Percentiles rank a stretch among this genome's conserved stretches.
Conservation (phyloP, 2,113 vertebrate genomes). For the Menura novaehollandiae region DNA sequence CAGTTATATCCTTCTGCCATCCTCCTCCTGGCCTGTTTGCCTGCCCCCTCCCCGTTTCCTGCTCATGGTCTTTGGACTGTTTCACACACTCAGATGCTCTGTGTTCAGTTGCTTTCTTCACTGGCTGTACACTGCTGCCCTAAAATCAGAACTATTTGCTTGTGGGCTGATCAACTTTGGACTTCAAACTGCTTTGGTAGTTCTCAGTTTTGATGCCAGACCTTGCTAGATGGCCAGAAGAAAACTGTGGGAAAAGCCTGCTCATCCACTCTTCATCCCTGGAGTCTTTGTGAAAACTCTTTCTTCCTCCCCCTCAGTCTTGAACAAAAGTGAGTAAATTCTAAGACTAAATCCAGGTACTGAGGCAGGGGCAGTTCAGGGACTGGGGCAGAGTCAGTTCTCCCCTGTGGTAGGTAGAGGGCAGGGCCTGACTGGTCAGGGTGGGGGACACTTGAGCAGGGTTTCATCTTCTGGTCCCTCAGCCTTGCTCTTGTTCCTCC, state of each 20-base stretch:
- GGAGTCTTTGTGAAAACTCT: neutral
- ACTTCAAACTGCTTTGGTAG: neutral
- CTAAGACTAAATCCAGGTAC: neutral
- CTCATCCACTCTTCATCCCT: neutral
- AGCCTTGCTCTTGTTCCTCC: neutral
- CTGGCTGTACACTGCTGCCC: neutral
- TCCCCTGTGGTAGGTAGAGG: constrained; percentile 12
- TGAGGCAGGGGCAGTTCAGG: neutral
- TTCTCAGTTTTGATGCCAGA: neutral
- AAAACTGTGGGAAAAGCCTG: neutral
- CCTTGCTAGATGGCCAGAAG: neutral
- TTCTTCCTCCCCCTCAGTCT: neutral
- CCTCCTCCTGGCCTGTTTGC: neutral
- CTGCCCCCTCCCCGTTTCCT: neutral
- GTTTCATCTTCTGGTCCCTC: neutral
- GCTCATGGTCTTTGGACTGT: neutral
- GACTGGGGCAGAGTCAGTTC: neutral
- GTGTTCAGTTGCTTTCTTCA: neutral
- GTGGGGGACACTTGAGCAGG: neutral
- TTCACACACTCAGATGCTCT: neutral
- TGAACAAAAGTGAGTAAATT: neutral
- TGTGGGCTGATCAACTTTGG: neutral
- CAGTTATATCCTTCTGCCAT: neutral
- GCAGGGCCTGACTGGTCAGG: neutral
- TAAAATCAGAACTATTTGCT: neutral